Base-by-base conservation (phyloP, 2,113 vertebrate species). In the Silurus glanis region DNA sequence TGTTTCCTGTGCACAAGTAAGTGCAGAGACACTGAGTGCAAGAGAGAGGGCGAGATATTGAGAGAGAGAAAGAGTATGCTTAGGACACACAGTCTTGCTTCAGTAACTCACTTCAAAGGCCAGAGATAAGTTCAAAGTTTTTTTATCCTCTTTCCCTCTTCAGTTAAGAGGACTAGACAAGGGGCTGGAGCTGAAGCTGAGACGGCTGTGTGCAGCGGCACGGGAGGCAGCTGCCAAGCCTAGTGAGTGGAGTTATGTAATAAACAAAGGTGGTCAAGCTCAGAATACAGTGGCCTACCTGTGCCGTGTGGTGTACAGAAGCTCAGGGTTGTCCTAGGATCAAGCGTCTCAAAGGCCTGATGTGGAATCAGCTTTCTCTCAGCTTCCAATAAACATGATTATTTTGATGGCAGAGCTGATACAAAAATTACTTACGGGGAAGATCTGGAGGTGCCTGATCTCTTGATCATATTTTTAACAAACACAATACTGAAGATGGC, bases 191-290 rank as follows among this genome's bases (percentile, higher is more conserved):
- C 62, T 85, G 37, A 85, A 67, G 83, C 87, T 85, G 83, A 79
- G 14, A 81, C 0, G 64, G 58, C 62, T 84, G 82, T 80, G 83
- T 80, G 78, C 45, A 84, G 83, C 64, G 55, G 83, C 84, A 80
- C 79, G 37, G 89, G 72, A 79, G 87, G 82, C 0, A 10, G 69
- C 64, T 85, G 78, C 25, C 62, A 61, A 82, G 85, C 64, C 76
- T 25, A 25, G 85, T 64, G 74, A 83, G 72, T 5, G 1, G 6
- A 3, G 84, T 92, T 91, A 91, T 45, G 19, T 90, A 90, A 92
- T 84, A 85, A 59, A 83, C 61, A 87, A 71, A 66, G 84, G 47
- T 67, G 56, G 72, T 59, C 28, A 79, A 79, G 74, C 74, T 23
- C 61, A 12, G 12, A 71, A 80, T 59, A 86, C 84, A 86, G 71